phyloP scores from a whole-genome alignment of 1,140 invertebrate genomes.

The Eubasilissa regina region DNA sequence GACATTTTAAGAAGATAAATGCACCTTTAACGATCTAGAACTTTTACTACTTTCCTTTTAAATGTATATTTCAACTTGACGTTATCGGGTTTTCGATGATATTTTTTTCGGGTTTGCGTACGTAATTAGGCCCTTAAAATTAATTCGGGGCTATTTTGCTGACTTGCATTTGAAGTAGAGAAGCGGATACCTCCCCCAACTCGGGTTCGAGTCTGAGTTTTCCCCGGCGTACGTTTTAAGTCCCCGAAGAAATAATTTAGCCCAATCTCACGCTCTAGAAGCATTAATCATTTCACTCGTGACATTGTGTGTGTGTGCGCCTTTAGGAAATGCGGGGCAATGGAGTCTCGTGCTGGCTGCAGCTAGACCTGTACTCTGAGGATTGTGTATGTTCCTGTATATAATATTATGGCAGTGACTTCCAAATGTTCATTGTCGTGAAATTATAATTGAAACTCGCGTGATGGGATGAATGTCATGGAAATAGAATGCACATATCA shows the following conservation, averaged over 20 bases:
- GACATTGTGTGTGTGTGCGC: conserved; percentile 36
- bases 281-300: conserved; percentile 42
- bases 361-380: no score
- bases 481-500: no score
- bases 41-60: no score
- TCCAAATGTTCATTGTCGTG: no score
- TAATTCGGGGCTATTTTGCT: not conserved
- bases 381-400: no score
- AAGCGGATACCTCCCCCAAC: no score
- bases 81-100: not conserved
- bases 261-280: conserved; percentile 39
- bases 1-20: no score
- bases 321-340: conserved; percentile 7
- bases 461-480: no score
- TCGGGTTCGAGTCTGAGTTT: no score
- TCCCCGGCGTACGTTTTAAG: not conserved
- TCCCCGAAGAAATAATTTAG: conserved; percentile 44
- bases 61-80: not conserved
- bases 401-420: no score
- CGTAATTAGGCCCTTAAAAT: conserved; percentile 1
- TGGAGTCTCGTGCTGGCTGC: conserved; percentile 29
- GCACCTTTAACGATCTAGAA: no score
- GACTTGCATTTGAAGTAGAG: not conserved
- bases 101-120: not conserved
- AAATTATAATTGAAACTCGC: no score